Percentiles rank a stretch among this genome's conserved stretches.
These are phyloP conservation scores for Ptiloglossa arizonensis DNA, from an alignment of 1,140 invertebrate genomes.

Conservation along the genomic window DNA sequence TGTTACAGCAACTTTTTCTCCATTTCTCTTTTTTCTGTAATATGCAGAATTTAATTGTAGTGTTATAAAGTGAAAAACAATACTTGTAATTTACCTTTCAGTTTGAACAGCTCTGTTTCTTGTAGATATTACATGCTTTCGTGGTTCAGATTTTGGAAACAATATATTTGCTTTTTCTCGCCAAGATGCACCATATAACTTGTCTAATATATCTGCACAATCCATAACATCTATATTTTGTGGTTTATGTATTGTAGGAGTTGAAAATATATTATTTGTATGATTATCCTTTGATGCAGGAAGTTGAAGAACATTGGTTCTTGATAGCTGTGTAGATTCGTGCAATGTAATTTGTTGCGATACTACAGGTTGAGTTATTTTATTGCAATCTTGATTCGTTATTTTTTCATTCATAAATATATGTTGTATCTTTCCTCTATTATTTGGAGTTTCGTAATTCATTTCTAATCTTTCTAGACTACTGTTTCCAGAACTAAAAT, in stretches of 20 bases:
- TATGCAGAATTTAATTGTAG: conserved; percentile 16
- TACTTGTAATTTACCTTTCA: conserved; percentile 63
- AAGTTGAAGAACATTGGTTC: conserved; percentile 13
- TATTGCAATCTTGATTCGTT: conserved; percentile 6
- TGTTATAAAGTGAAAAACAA: not conserved
- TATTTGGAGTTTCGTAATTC: conserved; percentile 80
- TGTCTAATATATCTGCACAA: conserved; percentile 80
- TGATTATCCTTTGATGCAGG: conserved; percentile 5
- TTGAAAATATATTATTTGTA: not conserved
- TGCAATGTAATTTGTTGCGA: conserved; percentile 30
- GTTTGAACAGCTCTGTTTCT: conserved; percentile 69
- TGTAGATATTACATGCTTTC: conserved; percentile 66
- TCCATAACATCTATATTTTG: conserved; percentile 63
- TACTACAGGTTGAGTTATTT: not conserved
- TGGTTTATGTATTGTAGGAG: not conserved
- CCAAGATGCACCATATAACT: conserved; percentile 82
- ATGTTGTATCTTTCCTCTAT: conserved; percentile 71
- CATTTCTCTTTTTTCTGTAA: conserved; percentile 61
- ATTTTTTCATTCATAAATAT: conserved; percentile 10
- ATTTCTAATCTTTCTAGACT: conserved; percentile 78
- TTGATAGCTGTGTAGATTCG: conserved; percentile 22
- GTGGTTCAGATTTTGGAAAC: conserved; percentile 70
- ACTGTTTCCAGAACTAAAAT: conserved; percentile 75
- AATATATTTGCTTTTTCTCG: conserved; percentile 73
- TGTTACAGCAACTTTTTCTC: conserved; percentile 30